Evolutionary conservation across 2,797 vertebrate genomes (phyloP), one percentile per base, ranked within the genome.

Genomic region (Diplodus sargus): DNA sequence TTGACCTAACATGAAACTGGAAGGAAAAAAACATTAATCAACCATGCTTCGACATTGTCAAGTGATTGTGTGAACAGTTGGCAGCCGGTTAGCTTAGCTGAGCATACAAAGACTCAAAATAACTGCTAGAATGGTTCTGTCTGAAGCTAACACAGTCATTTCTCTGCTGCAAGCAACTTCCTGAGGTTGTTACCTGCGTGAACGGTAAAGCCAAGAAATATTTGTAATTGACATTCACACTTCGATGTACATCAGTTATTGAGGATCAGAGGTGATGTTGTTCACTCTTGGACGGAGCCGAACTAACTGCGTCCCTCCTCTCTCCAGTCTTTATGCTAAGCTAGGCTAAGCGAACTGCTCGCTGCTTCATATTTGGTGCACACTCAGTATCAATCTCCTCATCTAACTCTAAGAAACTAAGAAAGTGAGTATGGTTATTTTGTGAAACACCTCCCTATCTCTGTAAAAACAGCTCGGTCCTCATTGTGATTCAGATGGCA

Each of bases 341-440:
- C 51, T 60, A 59, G 20, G 53, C 49, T n/a, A 69, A 69, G 14
- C 15, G 10, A 22, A 39, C 25, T 48, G 39, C 12, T 62, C 58
- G 53, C 12, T 20, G 14, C 63, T 59, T 66, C 25, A 7, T 61
- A 56, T 65, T 56, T 60, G 23, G 20, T 13, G 8, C 34, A 58
- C 54, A 17, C 13, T 49, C 4, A 51, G 5, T 30, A 45, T 61
- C 51, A 45, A 18, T 62, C 25, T 47, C 53, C 4, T 52, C 23
- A 57, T 58, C 15, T 45, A 64, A 70, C 25, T 60, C 17, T 52
- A 0, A 2, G 18, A 25, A 25, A 25, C 25, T 25, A 59, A 62
- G 20, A 78, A 48, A 72, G 15, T 25, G 23, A 66, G 65, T n/a
- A 15, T 42, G 48, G 11, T 5, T n/a, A 30, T 72, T 58, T 62